Evolutionary conservation across 1,140 invertebrate genomes (phyloP), one percentile per base, ranked within the genome.

Genomic region (Caenorhabditis inopinata): DNA sequence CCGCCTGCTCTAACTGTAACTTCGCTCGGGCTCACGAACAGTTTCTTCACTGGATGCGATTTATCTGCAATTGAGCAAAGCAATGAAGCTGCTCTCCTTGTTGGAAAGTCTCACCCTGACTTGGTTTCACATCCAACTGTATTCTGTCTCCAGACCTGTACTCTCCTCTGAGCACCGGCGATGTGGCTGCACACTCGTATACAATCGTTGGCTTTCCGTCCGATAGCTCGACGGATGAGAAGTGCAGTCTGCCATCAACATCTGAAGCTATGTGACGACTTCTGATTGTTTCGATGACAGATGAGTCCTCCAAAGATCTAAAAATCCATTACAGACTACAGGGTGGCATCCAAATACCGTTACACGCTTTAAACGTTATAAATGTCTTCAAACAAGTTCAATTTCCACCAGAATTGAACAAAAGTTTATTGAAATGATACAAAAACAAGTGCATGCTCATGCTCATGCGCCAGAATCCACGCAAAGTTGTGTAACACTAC

Each of bases 141-240:
- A 85, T 62, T 18, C 76, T 77, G 79, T 85, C 85, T 29, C 85
- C 85, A 12, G 85, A 76, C 18, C 85, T 45, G 62, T 85, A 86
- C 68, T 85, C 85, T 46, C 85, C 85, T 21, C 75, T 48, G 16
- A 85, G 76, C 18, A 85, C 84, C 1, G 85, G 85, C 18, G 82
- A 83, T 11, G 85, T 85, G 1, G 82, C 84, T 23, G 84, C 84
- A 76, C 84, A 85, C 29, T 85, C 82, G 53, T 85, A 85, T 18
- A 85, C 32, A 14, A 85, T 53, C 27, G 78, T 85, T 9, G 81
- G 18, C 58, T 79, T 75, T 29, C 84, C 82, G 49, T 85, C 84
- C 35, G 85, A 80, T 47, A 53, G 21, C 35, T 76, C 51, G 32
- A 85, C 83, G 7, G 81, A 62, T 18, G 74, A 68, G 45, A 85